Evolutionary conservation across 2,113 vertebrate genomes (phyloP).

Genomic region (Podarcis muralis): DNA sequence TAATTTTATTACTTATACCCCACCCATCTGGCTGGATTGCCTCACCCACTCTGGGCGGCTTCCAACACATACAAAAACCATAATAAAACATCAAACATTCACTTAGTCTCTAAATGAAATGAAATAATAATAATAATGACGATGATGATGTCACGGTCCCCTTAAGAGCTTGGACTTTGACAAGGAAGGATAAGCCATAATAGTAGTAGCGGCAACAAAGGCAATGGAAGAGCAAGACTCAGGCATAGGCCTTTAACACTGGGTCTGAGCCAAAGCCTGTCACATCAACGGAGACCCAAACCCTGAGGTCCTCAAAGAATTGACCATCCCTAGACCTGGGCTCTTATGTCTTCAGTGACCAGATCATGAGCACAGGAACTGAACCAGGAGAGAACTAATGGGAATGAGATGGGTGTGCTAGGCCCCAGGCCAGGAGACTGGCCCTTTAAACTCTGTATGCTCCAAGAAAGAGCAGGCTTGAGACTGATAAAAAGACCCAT

Average conservation of each 20-base stretch:
- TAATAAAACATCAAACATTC: too few relatives aligned
- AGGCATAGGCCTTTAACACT: neutral
- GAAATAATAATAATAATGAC: too few relatives aligned
- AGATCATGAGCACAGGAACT: neutral
- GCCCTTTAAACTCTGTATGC: neutral
- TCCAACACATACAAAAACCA: too few relatives aligned
- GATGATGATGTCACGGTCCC: too few relatives aligned
- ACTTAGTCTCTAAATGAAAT: too few relatives aligned
- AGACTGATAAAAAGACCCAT: neutral
- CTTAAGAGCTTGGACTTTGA: neutral
- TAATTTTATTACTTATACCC: too few relatives aligned
- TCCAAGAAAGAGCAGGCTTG: neutral
- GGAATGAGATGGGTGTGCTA: neutral
- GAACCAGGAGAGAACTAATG: neutral
- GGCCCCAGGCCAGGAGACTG: neutral
- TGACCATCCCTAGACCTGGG: neutral
- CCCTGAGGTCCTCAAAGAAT: neutral
- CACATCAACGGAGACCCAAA: neutral
- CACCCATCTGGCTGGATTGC: too few relatives aligned
- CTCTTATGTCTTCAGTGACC: too few relatives aligned
- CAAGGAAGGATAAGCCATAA: neutral
- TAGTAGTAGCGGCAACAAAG: neutral
- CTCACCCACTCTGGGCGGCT: too few relatives aligned
- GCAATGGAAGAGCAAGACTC: neutral
- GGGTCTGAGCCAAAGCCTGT: neutral